phyloP scores from a whole-genome alignment of 2,113 vertebrate species.

The Odobenus rosmarus region DNA sequence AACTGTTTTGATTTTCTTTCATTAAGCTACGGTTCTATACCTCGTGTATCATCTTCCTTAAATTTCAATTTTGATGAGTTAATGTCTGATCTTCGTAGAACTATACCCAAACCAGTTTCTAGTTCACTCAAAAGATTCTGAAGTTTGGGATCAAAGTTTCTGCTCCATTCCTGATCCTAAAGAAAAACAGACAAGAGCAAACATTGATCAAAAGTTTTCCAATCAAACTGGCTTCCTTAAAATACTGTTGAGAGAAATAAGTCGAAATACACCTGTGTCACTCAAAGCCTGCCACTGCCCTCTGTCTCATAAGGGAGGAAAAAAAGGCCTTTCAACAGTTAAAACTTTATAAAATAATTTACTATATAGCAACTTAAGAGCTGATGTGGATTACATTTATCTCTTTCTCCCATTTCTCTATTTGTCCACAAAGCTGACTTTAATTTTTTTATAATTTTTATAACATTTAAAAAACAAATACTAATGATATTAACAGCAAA shows the following conservation, averaged over 20 bases:
- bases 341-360: neutral
- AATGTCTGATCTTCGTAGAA: slow-evolving; percentile 90
- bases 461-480: slow-evolving; percentile 8
- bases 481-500: slow-evolving; percentile 23
- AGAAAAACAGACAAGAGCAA: slow-evolving; percentile 53
- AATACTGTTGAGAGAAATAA: neutral
- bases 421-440: slow-evolving; percentile 14
- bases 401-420: neutral
- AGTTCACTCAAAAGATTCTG: slow-evolving; percentile 95
- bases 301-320: neutral
- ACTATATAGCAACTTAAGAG: neutral
- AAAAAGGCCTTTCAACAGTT: neutral
- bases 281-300: neutral
- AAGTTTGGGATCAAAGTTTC: slow-evolving; percentile 94
- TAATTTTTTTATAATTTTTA: neutral
- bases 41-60: slow-evolving; percentile 90
- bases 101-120: slow-evolving; percentile 92
- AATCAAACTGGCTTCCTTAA: neutral
- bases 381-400: neutral
- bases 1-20: neutral
- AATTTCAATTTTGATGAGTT: slow-evolving; percentile 83
- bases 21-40: slow-evolving; percentile 81
- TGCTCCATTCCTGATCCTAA: slow-evolving; percentile 96
- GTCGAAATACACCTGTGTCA: neutral
- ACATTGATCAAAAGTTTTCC: neutral